These are phyloP conservation scores for Oreonectes daqikongensis DNA, from an alignment of 2,797 vertebrate genomes.

Conservation along the genomic window DNA sequence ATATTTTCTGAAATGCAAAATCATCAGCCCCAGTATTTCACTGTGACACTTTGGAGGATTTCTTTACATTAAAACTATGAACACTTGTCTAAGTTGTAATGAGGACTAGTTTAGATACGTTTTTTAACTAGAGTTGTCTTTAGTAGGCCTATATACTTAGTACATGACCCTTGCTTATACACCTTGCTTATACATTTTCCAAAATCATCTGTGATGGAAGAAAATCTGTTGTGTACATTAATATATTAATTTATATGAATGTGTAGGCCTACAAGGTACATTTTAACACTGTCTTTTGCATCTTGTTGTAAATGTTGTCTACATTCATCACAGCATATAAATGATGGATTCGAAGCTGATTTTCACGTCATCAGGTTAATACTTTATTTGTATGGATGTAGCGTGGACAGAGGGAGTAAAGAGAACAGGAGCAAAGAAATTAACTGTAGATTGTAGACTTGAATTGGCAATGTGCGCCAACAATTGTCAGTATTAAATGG, in stretches of 20 bases:
- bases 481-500: constrained; percentile 83
- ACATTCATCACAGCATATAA: constrained; percentile 12
- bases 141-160: not conserved
- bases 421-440: constrained; percentile 66
- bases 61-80: not conserved
- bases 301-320: not conserved
- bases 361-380: constrained; percentile 84
- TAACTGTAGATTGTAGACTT: constrained; percentile 71
- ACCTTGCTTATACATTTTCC: no score
- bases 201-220: not conserved
- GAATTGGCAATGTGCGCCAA: constrained; percentile 78
- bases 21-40: not conserved
- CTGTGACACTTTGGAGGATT: not conserved
- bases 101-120: not conserved
- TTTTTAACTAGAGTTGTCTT: not conserved
- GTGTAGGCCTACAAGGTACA: not conserved
- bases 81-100: not conserved
- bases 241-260: not conserved
- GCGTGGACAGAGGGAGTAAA: constrained; percentile 79
- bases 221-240: not conserved
- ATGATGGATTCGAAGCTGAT: constrained; percentile 42
- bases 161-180: no score
- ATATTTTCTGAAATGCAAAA: not conserved
- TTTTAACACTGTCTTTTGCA: not conserved
- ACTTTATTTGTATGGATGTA: constrained; percentile 88